Evolutionary conservation across 2,113 vertebrate species (phyloP).

Genomic region (Sardina pilchardus): DNA sequence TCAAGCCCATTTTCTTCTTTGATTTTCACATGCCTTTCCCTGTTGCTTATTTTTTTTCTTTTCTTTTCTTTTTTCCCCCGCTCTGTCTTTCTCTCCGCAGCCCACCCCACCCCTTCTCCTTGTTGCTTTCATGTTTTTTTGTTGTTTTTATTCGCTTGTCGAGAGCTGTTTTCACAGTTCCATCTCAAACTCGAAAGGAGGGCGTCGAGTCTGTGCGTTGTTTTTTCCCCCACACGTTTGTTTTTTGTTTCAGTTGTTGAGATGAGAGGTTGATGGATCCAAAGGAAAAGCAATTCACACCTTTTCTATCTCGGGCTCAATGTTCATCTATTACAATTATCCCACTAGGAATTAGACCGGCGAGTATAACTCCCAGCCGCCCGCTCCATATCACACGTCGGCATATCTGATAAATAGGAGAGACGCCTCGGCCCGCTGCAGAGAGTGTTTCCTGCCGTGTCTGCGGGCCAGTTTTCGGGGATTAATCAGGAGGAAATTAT

Average conservation of each 20-base stretch:
- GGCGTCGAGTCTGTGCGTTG: not conserved
- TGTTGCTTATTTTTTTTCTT: not conserved
- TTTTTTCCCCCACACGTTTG: not conserved
- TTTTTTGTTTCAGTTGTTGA: not conserved
- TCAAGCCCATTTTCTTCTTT: not conserved
- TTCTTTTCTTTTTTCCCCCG: fast-evolving
- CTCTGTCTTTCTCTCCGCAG: not conserved
- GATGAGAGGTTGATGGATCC: not conserved
- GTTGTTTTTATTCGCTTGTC: slow-evolving; percentile 2
- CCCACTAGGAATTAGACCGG: not conserved
- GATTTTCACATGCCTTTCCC: slow-evolving; percentile 2
- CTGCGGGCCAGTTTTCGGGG: not conserved
- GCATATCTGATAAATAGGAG: not conserved
- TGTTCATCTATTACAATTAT: not conserved
- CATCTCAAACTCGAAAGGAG: slow-evolving; percentile 14
- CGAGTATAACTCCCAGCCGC: not conserved
- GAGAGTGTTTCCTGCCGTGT: not conserved
- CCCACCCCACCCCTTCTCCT: not conserved
- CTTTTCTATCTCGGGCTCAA: not conserved
- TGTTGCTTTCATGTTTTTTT: not conserved
- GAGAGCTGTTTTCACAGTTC: not conserved
- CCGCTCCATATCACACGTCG: not conserved
- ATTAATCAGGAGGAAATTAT: not conserved
- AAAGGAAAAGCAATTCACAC: not conserved
- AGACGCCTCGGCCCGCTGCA: not conserved